Evolutionary conservation across 2,113 vertebrate genomes (phyloP).

Genomic region (Gallinago paraguaiae): DNA sequence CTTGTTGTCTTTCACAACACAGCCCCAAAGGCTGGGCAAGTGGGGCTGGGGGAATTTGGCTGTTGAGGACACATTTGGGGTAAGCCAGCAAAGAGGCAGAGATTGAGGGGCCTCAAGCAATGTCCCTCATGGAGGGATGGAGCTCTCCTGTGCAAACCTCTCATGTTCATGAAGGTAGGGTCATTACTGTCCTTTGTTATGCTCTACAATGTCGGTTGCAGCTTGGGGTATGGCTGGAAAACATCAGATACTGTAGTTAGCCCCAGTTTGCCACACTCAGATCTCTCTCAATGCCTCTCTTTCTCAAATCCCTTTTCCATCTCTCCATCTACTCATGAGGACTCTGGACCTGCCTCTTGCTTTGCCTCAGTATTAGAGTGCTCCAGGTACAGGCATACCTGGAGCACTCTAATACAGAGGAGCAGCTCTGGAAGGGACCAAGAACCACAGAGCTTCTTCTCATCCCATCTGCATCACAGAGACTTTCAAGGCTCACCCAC

Average conservation of each 20-base stretch:
- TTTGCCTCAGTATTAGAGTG: not conserved
- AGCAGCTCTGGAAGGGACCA: not conserved
- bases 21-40: fast-evolving
- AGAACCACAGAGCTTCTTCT: not conserved
- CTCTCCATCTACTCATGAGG: not conserved
- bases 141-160: not conserved
- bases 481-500: not conserved
- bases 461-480: not conserved
- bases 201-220: not conserved
- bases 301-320: not conserved
- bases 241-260: not conserved
- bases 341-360: not conserved
- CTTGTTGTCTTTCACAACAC: not conserved
- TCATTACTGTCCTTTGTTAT: not conserved
- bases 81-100: not conserved
- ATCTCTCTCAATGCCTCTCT: not conserved
- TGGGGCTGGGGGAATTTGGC: not conserved
- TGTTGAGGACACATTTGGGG: not conserved
- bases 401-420: not conserved
- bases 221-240: not conserved
- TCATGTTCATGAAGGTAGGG: not conserved
- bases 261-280: fast-evolving
- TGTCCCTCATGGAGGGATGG: not conserved
- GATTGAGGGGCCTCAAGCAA: not conserved
- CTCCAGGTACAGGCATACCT: not conserved